phyloP scores from a whole-genome alignment of 2,888 invertebrate genomes.

The Cataglyphis cursor region DNA sequence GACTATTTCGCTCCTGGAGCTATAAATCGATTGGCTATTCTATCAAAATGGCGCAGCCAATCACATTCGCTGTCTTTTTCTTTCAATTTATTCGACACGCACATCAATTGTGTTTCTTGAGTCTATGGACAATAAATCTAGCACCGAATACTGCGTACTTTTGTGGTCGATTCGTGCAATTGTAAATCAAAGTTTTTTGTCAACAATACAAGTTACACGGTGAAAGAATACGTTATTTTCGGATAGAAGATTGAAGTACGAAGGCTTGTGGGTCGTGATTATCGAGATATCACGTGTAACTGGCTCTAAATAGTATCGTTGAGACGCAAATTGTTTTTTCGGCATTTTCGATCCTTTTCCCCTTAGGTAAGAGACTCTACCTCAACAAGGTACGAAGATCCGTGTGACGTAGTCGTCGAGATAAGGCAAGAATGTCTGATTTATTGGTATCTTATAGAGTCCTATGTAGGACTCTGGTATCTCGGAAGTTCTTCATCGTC shows the following conservation, averaged over 20 bases:
- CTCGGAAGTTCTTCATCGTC: neutral
- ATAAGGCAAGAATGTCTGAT: neutral
- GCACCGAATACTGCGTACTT: conserved; percentile 19
- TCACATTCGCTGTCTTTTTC: neutral
- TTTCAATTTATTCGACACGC: neutral
- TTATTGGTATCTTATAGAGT: neutral
- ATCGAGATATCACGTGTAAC: neutral
- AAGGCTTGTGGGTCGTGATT: neutral
- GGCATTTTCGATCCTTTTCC: neutral
- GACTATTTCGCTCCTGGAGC: no score
- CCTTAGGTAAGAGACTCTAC: conserved; percentile 35
- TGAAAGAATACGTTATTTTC: neutral
- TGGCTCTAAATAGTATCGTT: conserved; percentile 1
- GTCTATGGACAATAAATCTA: neutral
- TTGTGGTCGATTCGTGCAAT: neutral
- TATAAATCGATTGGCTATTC: no score
- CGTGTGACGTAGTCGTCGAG: neutral
- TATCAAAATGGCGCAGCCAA: neutral
- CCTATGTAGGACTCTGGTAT: neutral
- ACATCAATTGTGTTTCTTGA: neutral
- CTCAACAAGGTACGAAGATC: neutral
- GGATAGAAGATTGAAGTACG: neutral
- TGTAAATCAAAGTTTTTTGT: neutral
- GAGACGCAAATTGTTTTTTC: conserved; percentile 1
- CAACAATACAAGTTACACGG: neutral